Conservation (phyloP, 2,113 vertebrate species). For the Thryonomys swinderianus region DNA sequence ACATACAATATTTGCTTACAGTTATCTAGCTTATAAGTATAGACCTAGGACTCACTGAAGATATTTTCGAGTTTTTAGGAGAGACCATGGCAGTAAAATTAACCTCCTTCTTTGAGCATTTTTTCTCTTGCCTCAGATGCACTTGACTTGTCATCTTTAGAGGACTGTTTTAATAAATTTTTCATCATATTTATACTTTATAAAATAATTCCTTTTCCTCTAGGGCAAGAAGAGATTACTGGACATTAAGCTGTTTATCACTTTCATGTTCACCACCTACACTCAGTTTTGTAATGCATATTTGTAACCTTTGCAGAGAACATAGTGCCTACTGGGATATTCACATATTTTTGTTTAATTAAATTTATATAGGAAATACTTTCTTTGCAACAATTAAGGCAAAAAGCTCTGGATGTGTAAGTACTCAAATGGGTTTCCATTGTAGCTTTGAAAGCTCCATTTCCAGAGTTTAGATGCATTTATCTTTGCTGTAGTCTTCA, state of each 20-base stretch:
- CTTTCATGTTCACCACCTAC: slow-evolving; percentile 9
- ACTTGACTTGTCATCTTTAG: background rate
- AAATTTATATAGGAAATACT: slow-evolving; percentile 47
- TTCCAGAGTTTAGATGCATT: slow-evolving; percentile 66
- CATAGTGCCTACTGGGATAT: background rate
- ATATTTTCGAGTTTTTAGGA: background rate
- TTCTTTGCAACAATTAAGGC: slow-evolving; percentile 40
- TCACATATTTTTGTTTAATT: slow-evolving; percentile 15
- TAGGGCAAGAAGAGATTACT: background rate
- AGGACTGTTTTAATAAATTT: slow-evolving; percentile 30
- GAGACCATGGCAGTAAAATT: slow-evolving; percentile 22
- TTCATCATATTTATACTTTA: background rate
- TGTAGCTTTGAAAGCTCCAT: slow-evolving; percentile 37
- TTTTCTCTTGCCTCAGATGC: background rate
- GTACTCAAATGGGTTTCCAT: slow-evolving; percentile 28
- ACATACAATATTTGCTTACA: background rate
- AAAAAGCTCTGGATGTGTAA: background rate
- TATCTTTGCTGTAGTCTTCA: slow-evolving; percentile 45
- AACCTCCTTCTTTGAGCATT: background rate
- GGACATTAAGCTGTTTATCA: background rate
- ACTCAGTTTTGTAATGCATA: background rate
- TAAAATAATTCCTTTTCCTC: slow-evolving; percentile 44
- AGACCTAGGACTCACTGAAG: slow-evolving; percentile 9
- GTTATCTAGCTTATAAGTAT: background rate
- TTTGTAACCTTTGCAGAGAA: slow-evolving; percentile 54